Evolutionary conservation across 2,888 invertebrate species (phyloP), one percentile per base, ranked within the genome.

Genomic region (Watsonalla cultraria): DNA sequence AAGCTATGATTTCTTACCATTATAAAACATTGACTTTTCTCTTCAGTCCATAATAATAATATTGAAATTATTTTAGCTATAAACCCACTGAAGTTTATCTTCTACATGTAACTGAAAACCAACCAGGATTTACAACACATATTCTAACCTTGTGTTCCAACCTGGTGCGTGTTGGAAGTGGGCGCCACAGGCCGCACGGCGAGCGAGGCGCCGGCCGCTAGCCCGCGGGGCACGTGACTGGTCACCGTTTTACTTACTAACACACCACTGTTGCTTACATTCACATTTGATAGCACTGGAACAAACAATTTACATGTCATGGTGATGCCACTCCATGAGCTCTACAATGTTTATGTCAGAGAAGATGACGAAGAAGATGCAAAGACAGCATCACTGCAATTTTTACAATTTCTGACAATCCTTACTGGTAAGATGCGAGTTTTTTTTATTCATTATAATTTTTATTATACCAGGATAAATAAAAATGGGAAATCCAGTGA

Each of bases 161-260:
- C 73, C 47, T 78, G 78, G 55, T 81, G 82, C 4, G 78, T 64
- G 13, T 74, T 68, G 2, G 79, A 74, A 4, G 92, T 86, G 2
- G 93, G 92, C 11, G 93, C 92, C 6, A 94, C 93, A 54, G 95
- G 92, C 0, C 95, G 93, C 7, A 94, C 93, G 9, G 95, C 93
- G 15, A 95, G 92, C 60, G 94, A 95, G 0, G 95, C 95, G 4
- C 95, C 95, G 9, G 95, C 95, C 0, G 95, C 95, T 13, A 95
- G 92, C 1, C 95, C 95, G 55, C 93, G 75, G 0, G 88, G 87
- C 42, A 90, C 91, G 59, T 90, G 90, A 56, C 87, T 89, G 0
- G 84, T 80, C 35, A 82, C 70, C 13, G 72, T 68, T 60, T 89
- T 89, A 62, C 75, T 80, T 7, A 89, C 82, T n/a, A 90, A 62